phyloP scores from a whole-genome alignment of 2,113 vertebrate genomes.

The Hystrix cristata region DNA sequence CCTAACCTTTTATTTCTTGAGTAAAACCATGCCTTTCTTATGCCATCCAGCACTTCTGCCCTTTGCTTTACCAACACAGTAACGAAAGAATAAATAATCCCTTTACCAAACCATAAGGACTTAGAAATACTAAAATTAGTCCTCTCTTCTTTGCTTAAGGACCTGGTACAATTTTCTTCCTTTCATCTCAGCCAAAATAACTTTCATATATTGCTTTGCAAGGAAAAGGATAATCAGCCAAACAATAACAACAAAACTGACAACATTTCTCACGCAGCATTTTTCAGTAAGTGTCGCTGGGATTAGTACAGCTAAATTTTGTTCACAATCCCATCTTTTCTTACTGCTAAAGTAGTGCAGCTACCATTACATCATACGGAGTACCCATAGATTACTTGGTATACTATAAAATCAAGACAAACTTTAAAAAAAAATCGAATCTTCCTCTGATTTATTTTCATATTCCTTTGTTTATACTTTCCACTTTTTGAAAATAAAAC shows the following conservation, averaged over 20 bases:
- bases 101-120: not conserved
- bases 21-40: not conserved
- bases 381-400: not conserved
- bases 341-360: not conserved
- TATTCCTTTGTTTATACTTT: not conserved
- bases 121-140: slow-evolving; percentile 11
- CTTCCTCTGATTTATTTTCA: slow-evolving; percentile 8
- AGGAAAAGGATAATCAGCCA: slow-evolving; percentile 31
- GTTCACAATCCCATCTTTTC: not conserved
- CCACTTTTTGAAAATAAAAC: not conserved
- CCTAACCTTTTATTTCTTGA: not conserved
- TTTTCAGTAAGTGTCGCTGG: not conserved
- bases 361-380: not conserved
- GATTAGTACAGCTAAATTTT: not conserved
- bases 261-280: not conserved
- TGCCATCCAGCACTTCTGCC: not conserved
- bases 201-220: not conserved
- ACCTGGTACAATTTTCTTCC: not conserved
- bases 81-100: not conserved
- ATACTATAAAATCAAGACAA: not conserved
- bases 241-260: not conserved
- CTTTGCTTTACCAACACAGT: not conserved
- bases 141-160: not conserved
- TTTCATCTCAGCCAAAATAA: slow-evolving; percentile 16
- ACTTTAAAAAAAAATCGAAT: not conserved